Base-by-base conservation (phyloP, 2,888 invertebrate species). In the Cosmorhoe ocellata region DNA sequence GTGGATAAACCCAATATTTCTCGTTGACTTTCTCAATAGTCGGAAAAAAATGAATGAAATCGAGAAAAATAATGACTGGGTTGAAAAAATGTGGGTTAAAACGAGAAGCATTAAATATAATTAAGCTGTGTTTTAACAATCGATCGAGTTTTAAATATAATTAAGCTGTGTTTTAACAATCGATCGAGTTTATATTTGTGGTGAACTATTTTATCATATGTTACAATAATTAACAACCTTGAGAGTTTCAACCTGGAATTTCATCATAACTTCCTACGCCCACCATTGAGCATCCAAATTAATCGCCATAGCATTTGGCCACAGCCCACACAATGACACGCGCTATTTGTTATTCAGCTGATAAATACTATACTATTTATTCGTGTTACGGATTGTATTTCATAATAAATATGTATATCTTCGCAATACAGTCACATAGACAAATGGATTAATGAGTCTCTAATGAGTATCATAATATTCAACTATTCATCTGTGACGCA, bases 331-430 rank as follows among this genome's bases (percentile, higher is more conserved):
- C 37, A 46, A 13, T 48, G 61, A 56, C 52, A 52, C 52, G 52
- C 42, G 45, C 46, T 40, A 55, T 58, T 58, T 58, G 52, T 56
- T 51, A 52, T 49, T 53, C 51, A 49, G 43, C 58, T 55, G 52
- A 57, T 51, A 55, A 58, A 57, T 58, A 52, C 36, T 27, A 2
- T 46, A 42, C 27, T 46, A 49, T 55, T 45, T 51, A 41, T 37
- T 46, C 28, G 31, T 41, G 47, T 34, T 51, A 46, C 33, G 40
- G 48, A 55, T 56, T 55, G 49, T 51, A 22, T 56, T 56, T 50
- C 43, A 50, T 46, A 43, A 51, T 51, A 50, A 34, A 56, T 55
- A 58, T 58, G 54, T 50, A 55, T 52, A 44, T 9, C 22, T 8
- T 18, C 40, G 22, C 24, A 31, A 31, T 32, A 46, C 22, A 31